Evolutionary conservation across 2,113 vertebrate species (phyloP).

Genomic region (Indicator indicator): DNA sequence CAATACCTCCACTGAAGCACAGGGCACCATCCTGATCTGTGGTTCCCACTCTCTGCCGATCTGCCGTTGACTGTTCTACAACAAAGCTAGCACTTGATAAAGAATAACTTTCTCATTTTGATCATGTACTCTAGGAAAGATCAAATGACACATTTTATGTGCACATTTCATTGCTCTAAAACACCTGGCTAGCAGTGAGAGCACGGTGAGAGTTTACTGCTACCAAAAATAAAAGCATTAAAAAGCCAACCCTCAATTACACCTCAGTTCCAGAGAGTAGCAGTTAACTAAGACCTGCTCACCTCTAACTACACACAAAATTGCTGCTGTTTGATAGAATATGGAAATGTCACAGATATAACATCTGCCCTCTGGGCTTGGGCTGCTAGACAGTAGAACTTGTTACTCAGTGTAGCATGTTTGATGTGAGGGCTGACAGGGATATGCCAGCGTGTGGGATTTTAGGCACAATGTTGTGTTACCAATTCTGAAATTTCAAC

Average conservation of each 20-base stretch:
- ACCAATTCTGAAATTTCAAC: neutral
- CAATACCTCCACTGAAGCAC: neutral
- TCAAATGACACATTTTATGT: neutral
- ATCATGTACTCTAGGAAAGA: neutral
- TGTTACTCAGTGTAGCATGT: neutral
- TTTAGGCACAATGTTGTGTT: neutral
- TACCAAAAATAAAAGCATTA: neutral
- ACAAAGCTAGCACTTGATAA: neutral
- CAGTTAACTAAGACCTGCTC: neutral
- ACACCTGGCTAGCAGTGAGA: neutral
- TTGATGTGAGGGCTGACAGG: neutral
- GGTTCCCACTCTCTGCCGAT: neutral
- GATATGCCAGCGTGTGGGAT: accelerated
- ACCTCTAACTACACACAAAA: neutral
- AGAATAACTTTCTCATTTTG: neutral
- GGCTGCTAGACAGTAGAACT: neutral
- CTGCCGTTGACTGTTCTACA: neutral
- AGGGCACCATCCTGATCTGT: neutral
- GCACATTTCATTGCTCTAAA: neutral
- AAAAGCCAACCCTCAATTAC: neutral
- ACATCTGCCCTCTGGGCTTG: neutral
- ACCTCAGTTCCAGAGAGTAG: neutral
- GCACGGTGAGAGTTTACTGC: neutral
- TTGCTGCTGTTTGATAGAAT: neutral
- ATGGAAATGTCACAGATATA: neutral